Conservation (phyloP, 2,797 vertebrate species). For the Hydrolagus colliei region DNA sequence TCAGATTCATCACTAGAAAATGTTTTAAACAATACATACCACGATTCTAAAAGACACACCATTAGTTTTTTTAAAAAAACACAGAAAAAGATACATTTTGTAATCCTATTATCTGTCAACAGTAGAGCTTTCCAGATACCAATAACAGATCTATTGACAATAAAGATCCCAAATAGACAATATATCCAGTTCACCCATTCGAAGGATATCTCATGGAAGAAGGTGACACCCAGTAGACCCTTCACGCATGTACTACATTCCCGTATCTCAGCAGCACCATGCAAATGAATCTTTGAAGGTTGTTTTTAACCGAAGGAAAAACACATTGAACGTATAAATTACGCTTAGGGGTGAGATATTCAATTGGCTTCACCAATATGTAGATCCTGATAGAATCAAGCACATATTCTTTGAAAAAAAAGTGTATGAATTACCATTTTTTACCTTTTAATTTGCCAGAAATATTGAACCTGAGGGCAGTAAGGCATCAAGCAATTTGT, state of each 20-base stretch:
- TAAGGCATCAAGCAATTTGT: neutral
- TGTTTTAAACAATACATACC: neutral
- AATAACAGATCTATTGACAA: neutral
- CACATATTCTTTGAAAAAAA: too few species aligned
- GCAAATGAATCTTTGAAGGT: neutral
- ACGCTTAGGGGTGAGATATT: too few species aligned
- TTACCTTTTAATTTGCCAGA: neutral
- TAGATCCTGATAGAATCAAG: too few species aligned
- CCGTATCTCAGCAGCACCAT: neutral
- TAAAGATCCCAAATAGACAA: neutral
- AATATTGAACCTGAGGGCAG: neutral
- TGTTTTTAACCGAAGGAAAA: neutral
- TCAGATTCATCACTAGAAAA: conserved; percentile 41
- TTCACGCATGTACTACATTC: neutral
- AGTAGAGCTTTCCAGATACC: neutral
- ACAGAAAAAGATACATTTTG: conserved; percentile 45
- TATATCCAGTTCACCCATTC: neutral
- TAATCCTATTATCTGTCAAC: conserved; percentile 35
- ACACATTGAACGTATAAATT: neutral
- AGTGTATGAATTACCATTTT: neutral
- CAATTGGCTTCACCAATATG: too few species aligned
- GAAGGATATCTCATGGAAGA: neutral
- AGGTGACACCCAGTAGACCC: neutral
- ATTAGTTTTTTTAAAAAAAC: conserved; percentile 33
- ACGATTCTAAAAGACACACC: neutral